phyloP scores from a whole-genome alignment of 2,113 vertebrate species.

The Thalassarche chlororhynchos region DNA sequence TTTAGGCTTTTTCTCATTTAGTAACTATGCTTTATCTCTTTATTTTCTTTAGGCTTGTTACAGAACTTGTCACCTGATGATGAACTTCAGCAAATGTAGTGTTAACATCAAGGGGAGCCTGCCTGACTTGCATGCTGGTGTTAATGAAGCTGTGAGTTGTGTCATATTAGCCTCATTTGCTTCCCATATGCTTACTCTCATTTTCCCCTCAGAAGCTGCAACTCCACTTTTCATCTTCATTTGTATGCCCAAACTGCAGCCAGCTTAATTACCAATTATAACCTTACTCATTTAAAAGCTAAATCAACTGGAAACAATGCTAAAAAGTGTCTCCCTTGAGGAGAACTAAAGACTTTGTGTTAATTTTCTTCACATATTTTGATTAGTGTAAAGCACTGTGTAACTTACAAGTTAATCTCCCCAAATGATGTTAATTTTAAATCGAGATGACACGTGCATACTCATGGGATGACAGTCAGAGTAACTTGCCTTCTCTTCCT shows the following conservation, averaged over 20 bases:
- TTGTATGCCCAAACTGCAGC: slow-evolving; percentile 37
- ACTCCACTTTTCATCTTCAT: slow-evolving; percentile 39
- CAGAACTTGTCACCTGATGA: not conserved
- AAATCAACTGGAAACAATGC: slow-evolving; percentile 48
- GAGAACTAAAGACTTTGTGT: slow-evolving; percentile 13
- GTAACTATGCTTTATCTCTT: not conserved
- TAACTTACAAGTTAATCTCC: slow-evolving; percentile 31
- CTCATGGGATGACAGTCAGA: not conserved
- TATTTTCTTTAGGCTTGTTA: not conserved
- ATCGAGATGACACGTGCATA: not conserved
- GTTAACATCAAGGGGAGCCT: not conserved
- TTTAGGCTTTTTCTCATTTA: not conserved
- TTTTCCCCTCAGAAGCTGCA: slow-evolving; percentile 27
- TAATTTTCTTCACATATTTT: slow-evolving; percentile 59
- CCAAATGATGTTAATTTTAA: slow-evolving; percentile 52
- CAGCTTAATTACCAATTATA: slow-evolving; percentile 61
- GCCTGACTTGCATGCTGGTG: slow-evolving; percentile 26
- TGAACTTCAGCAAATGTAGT: not conserved
- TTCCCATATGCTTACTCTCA: slow-evolving; percentile 54
- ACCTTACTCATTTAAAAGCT: slow-evolving; percentile 43
- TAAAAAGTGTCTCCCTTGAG: slow-evolving; percentile 38
- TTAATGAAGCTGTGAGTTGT: slow-evolving; percentile 45
- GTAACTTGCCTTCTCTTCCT: not conserved
- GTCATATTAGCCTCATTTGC: slow-evolving; percentile 35
- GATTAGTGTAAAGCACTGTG: slow-evolving; percentile 12